Evolutionary conservation across 2,888 invertebrate species (phyloP).

Genomic region (Nipponacmea schrenckii): DNA sequence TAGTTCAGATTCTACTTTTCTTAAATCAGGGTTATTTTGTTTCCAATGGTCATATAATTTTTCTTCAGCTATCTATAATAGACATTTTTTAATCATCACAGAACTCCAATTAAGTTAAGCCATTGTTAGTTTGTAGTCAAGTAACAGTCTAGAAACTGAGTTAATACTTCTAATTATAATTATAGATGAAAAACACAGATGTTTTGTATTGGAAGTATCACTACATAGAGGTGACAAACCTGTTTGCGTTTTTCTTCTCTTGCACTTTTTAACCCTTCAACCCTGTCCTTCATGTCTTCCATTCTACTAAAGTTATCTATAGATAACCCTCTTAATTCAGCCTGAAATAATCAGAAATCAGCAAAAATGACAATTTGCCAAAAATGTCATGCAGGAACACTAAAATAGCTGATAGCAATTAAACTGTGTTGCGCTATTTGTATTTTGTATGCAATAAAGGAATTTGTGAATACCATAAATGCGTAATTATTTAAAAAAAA

Average conservation of each 20-base stretch:
- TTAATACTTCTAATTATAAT: too few relatives aligned
- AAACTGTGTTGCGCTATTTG: too few relatives aligned
- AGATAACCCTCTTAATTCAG: constrained; percentile 54
- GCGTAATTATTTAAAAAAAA: background rate
- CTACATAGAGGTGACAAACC: constrained; percentile 38
- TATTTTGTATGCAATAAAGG: too few relatives aligned
- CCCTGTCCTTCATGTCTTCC: constrained; percentile 61
- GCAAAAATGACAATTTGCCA: too few relatives aligned
- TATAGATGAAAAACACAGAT: background rate
- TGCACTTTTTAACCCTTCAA: constrained; percentile 59
- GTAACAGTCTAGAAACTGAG: too few relatives aligned
- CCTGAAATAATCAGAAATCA: constrained; percentile 35
- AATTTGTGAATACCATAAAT: too few relatives aligned
- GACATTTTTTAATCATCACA: too few relatives aligned
- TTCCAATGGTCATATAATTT: constrained; percentile 65
- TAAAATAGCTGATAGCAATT: too few relatives aligned
- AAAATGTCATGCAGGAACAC: too few relatives aligned
- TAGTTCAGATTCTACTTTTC: constrained; percentile 59
- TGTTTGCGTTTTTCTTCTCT: constrained; percentile 64
- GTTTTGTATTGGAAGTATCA: background rate
- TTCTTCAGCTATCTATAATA: constrained; percentile 59
- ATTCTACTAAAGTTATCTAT: constrained; percentile 46
- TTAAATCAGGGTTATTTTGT: constrained; percentile 65
- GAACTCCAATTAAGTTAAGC: too few relatives aligned
- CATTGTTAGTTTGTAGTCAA: too few relatives aligned